phyloP scores from a whole-genome alignment of 2,797 vertebrate genomes.

The Acanthornis magna region DNA sequence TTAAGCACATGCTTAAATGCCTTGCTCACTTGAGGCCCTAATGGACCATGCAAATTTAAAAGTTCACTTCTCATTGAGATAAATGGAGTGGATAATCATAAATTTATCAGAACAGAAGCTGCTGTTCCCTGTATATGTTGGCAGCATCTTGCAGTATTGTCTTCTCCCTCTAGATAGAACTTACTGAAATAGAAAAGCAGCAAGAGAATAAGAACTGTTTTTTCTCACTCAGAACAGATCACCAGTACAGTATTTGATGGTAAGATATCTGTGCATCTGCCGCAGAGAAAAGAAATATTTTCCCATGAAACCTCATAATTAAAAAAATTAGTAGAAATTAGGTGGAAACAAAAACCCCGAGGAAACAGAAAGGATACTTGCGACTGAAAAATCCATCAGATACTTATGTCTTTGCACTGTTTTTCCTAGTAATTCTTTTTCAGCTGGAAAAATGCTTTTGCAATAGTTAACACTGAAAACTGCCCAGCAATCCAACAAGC shows the following conservation, averaged over 20 bases:
- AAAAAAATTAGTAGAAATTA: background rate
- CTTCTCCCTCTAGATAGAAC: background rate
- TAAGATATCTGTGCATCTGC: background rate
- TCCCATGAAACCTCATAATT: background rate
- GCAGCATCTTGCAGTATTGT: background rate
- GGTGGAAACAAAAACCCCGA: background rate
- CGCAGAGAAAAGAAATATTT: background rate
- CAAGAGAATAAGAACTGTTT: background rate
- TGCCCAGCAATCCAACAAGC: background rate
- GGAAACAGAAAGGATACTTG: background rate
- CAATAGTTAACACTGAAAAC: background rate
- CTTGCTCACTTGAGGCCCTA: constrained; percentile 43
- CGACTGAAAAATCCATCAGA: background rate
- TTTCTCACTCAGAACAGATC: background rate
- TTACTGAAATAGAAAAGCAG: background rate
- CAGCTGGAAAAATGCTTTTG: background rate
- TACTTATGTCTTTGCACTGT: background rate
- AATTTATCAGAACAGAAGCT: constrained; percentile 29
- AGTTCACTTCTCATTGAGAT: constrained; percentile 49
- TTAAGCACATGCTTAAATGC: constrained; percentile 35
- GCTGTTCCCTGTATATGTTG: background rate
- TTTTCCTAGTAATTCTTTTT: background rate
- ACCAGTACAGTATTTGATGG: background rate
- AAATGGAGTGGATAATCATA: constrained; percentile 36
- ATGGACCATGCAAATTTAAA: constrained; percentile 39